Evolutionary conservation across 2,113 vertebrate genomes (phyloP).

Genomic region (Prochilodus magdalenae): DNA sequence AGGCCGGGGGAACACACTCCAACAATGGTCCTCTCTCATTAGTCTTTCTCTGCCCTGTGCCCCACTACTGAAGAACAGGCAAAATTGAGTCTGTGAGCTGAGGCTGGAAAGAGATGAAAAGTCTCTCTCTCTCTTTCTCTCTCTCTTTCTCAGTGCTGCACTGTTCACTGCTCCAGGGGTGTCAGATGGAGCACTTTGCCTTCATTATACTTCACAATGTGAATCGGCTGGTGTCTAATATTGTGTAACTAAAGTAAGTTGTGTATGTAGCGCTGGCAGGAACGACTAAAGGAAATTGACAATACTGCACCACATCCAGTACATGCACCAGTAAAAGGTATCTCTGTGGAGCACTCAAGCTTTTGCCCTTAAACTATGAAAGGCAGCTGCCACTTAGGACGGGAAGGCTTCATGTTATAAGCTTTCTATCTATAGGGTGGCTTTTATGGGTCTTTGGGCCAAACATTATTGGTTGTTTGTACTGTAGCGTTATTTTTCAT

Average conservation of each 20-base stretch:
- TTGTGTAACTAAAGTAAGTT: slow-evolving; percentile 30
- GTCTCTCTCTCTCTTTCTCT: slow-evolving; percentile 23
- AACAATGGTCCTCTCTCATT: slow-evolving; percentile 54
- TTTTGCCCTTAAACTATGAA: neutral
- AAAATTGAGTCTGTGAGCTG: slow-evolving; percentile 48
- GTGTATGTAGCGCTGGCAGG: slow-evolving; percentile 43
- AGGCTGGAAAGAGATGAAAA: slow-evolving; percentile 53
- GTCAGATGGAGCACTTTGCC: slow-evolving; percentile 55
- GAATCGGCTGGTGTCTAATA: slow-evolving; percentile 29
- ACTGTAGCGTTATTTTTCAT: neutral
- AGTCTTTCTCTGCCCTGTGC: slow-evolving; percentile 59
- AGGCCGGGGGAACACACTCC: slow-evolving; percentile 53
- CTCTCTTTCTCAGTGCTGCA: slow-evolving; percentile 34
- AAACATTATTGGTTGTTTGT: neutral
- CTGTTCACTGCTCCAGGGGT: slow-evolving; percentile 46
- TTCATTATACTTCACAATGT: slow-evolving; percentile 48
- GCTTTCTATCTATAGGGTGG: neutral
- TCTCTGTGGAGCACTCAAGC: neutral
- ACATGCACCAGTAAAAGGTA: neutral
- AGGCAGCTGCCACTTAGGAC: neutral
- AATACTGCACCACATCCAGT: slow-evolving; percentile 13
- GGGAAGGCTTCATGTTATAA: neutral
- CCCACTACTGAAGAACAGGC: slow-evolving; percentile 39
- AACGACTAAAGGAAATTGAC: slow-evolving; percentile 30
- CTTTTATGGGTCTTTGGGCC: neutral